Conservation (phyloP, 2,888 invertebrate species). For the Netelia melanura region DNA sequence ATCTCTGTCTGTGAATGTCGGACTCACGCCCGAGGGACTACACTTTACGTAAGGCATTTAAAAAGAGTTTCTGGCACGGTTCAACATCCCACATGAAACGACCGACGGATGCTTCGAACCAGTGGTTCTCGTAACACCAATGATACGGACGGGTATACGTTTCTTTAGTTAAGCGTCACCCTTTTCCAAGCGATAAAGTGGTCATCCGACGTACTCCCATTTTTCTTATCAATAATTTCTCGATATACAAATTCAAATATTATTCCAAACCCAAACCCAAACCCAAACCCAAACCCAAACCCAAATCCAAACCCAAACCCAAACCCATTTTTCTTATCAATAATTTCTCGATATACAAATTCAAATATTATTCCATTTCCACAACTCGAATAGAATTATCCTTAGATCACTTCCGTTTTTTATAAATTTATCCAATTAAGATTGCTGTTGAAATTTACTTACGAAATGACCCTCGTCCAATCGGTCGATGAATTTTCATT, state of each 20-base stretch:
- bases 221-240: no score
- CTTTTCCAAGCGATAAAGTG: no score
- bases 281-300: no score
- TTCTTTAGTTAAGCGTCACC: neutral
- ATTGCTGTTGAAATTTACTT: neutral
- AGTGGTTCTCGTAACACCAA: neutral
- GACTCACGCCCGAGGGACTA: constrained; percentile 1
- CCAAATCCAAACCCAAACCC: no score
- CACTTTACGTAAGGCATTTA: constrained; percentile 10
- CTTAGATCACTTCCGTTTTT: constrained; percentile 17
- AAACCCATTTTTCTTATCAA: no score
- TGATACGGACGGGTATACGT: neutral
- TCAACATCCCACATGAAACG: constrained; percentile 13
- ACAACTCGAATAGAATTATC: neutral
- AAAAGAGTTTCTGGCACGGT: constrained; percentile 30
- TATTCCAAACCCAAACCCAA: no score
- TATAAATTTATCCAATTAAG: neutral
- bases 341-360: no score
- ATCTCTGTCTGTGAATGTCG: neutral
- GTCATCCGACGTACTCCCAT: no score
- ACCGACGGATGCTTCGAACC: neutral
- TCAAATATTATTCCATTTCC: neutral
- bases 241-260: no score
- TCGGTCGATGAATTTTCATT: neutral
- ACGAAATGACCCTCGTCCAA: neutral